Conservation (phyloP, 2,113 vertebrate species). For the Chloroceryle aenea region DNA sequence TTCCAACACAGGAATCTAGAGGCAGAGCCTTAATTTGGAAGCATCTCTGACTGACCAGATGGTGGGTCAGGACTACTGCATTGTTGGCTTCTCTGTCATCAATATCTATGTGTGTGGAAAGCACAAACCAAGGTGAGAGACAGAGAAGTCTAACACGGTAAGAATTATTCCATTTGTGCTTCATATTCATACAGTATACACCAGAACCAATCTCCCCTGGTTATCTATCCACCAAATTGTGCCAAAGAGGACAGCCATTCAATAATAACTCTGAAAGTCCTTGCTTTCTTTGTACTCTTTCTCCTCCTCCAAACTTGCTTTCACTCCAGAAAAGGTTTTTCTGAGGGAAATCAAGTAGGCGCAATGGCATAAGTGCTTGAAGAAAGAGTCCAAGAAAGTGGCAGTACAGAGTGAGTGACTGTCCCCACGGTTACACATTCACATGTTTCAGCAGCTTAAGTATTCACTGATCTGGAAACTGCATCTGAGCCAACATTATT, state of each 20-base stretch:
- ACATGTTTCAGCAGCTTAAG: neutral
- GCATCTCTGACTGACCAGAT: neutral
- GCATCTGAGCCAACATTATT: neutral
- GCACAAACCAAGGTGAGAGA: neutral
- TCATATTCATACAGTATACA: neutral
- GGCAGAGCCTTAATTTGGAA: neutral
- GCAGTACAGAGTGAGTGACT: neutral
- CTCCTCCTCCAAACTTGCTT: neutral
- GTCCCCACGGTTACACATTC: neutral
- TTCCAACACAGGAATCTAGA: neutral
- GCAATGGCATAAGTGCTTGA: neutral
- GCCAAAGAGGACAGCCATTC: neutral
- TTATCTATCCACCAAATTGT: neutral
- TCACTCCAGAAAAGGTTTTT: neutral
- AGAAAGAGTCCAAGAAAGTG: neutral
- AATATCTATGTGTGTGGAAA: neutral
- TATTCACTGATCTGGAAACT: conserved; percentile 12
- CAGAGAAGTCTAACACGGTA: neutral
- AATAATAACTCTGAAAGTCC: neutral
- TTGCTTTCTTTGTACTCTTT: neutral
- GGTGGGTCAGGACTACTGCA: neutral
- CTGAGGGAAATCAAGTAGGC: neutral
- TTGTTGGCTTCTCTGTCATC: neutral
- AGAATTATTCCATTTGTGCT: neutral
- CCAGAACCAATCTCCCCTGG: neutral